Percentiles rank a stretch among this genome's conserved stretches.
Evolutionary conservation across 1,140 invertebrate genomes (phyloP).

Genomic region (Drosophila dunni): DNA sequence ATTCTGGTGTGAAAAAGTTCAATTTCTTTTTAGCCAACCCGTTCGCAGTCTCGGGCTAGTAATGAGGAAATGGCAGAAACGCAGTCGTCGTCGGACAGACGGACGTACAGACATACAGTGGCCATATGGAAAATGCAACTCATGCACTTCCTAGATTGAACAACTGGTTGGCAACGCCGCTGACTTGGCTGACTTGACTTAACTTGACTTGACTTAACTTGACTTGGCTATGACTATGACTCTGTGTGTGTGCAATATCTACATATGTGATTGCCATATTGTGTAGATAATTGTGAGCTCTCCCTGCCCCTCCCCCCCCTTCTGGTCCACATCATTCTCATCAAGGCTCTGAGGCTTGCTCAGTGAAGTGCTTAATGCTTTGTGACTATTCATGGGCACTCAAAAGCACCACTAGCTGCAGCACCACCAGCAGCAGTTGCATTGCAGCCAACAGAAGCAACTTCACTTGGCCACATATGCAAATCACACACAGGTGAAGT

Average conservation of each 20-base stretch:
- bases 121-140: constrained; percentile 83
- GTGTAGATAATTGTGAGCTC: constrained; percentile 80
- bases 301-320: constrained; percentile 12
- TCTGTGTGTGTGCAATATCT: constrained; percentile 76
- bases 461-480: constrained; percentile 75
- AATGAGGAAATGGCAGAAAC: constrained; percentile 81
- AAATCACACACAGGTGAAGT: constrained; percentile 76
- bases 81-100: constrained; percentile 54
- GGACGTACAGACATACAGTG: constrained; percentile 40
- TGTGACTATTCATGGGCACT: constrained; percentile 83
- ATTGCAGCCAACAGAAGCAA: constrained; percentile 74
- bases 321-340: not conserved
- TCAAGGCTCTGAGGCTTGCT: constrained; percentile 19
- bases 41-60: constrained; percentile 66
- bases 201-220: constrained; percentile 28
- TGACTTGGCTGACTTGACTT: constrained; percentile 49
- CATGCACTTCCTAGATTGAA: constrained; percentile 83
- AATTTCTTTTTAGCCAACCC: constrained; percentile 78
- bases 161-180: constrained; percentile 72
- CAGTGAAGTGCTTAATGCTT: constrained; percentile 81
- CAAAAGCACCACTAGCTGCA: constrained; percentile 58
- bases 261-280: constrained; percentile 83
- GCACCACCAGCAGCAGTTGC: constrained; percentile 40
- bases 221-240: constrained; percentile 41
- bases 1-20: constrained; percentile 83